Evolutionary conservation across 2,113 vertebrate genomes (phyloP).

Genomic region (Platysternon megacephalum): DNA sequence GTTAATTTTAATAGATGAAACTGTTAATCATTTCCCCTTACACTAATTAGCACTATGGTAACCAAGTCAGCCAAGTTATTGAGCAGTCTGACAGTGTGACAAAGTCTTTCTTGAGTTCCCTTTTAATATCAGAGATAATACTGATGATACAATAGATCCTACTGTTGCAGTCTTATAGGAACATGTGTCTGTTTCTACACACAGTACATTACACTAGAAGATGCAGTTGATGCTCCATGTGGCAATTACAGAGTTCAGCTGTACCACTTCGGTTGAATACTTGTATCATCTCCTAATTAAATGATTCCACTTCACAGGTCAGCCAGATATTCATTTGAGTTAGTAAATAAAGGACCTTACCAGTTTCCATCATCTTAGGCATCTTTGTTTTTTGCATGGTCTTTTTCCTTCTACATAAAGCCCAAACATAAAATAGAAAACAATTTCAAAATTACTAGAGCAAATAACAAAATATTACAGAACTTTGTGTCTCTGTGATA

Average conservation of each 20-base stretch:
- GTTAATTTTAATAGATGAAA: neutral
- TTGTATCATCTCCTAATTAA: constrained; percentile 63
- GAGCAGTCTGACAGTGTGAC: neutral
- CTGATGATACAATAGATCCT: constrained; percentile 35
- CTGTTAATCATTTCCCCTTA: neutral
- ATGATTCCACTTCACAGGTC: constrained; percentile 66
- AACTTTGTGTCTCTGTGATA: neutral
- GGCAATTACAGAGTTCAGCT: constrained; percentile 66
- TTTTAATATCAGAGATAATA: constrained; percentile 19
- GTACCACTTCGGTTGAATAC: constrained; percentile 50
- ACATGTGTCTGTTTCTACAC: constrained; percentile 35
- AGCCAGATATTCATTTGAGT: constrained; percentile 18
- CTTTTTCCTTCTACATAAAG: neutral
- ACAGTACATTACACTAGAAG: constrained; percentile 21
- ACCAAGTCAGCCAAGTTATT: neutral
- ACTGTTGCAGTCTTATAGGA: constrained; percentile 34
- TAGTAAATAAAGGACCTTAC: constrained; percentile 49
- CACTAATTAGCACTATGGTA: neutral
- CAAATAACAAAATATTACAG: neutral
- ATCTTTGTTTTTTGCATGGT: neutral
- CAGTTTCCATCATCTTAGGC: neutral
- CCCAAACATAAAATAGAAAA: neutral
- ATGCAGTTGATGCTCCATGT: constrained; percentile 60
- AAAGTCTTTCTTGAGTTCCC: neutral
- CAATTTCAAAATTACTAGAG: neutral